Evolutionary conservation across 2,797 vertebrate genomes (phyloP).

Genomic region (Pseudocheirus occidentalis): DNA sequence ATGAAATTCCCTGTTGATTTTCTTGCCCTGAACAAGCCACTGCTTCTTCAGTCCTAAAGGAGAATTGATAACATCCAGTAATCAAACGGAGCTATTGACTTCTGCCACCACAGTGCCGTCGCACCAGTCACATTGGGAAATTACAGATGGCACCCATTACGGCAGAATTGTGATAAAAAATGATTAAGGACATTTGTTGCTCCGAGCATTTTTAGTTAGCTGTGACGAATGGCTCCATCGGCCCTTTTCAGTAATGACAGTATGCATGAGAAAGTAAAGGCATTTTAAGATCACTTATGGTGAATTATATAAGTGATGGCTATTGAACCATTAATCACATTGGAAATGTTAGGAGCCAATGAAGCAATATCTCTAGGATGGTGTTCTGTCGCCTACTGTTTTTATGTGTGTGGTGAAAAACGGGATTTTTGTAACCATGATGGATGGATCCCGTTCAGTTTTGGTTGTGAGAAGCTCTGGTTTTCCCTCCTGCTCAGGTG

Average conservation of each 20-base stretch:
- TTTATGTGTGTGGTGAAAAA: constrained; percentile 66
- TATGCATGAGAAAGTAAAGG: constrained; percentile 73
- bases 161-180: constrained; percentile 62
- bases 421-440: constrained; percentile 54
- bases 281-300: constrained; percentile 79
- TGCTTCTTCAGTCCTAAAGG: constrained; percentile 30
- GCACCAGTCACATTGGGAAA: constrained; percentile 57
- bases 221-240: constrained; percentile 78
- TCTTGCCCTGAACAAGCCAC: constrained; percentile 30
- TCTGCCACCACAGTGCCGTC: not conserved
- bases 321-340: constrained; percentile 79
- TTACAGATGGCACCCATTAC: constrained; percentile 58
- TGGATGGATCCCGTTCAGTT: constrained; percentile 43
- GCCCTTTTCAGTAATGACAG: constrained; percentile 75
- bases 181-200: constrained; percentile 68
- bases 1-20: constrained; percentile 34
- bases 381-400: constrained; percentile 60
- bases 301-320: constrained; percentile 77
- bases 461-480: not conserved
- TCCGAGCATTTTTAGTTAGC: constrained; percentile 72
- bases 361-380: constrained; percentile 68
- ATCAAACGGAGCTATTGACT: constrained; percentile 63
- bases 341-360: constrained; percentile 63
- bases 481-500: constrained; percentile 10
- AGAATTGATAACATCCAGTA: constrained; percentile 65